Conservation (phyloP, 2,888 invertebrate species). For the Apamea epomidion region DNA sequence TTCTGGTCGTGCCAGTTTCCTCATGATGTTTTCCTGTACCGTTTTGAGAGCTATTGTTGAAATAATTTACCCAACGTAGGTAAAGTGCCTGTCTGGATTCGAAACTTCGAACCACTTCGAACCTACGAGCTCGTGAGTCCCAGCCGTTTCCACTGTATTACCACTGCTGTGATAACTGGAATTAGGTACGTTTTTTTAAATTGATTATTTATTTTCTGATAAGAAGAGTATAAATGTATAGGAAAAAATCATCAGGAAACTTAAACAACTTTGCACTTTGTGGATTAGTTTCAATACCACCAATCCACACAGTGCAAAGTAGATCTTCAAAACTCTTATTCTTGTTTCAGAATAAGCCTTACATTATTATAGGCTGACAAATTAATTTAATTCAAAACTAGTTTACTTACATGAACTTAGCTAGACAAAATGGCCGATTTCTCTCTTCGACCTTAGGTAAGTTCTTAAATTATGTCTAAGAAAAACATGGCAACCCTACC, state of each 20-base stretch:
- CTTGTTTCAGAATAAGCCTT: background rate
- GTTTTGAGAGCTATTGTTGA: background rate
- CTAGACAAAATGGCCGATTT: background rate
- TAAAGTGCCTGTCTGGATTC: background rate
- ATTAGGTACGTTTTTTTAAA: background rate
- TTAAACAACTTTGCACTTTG: background rate
- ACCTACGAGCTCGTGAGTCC: background rate
- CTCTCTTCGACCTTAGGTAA: background rate
- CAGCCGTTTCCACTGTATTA: background rate
- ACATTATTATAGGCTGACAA: background rate
- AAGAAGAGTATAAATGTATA: too few relatives aligned
- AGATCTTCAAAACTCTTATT: background rate
- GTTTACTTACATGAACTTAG: background rate
- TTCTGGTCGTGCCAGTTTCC: background rate
- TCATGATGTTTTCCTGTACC: too few relatives aligned
- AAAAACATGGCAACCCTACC: constrained; percentile 40
- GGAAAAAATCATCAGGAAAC: background rate
- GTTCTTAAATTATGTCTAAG: background rate
- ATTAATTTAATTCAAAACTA: background rate
- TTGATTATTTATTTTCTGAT: background rate
- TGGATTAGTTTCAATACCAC: background rate
- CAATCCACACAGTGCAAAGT: background rate
- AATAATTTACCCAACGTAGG: background rate
- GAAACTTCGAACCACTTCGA: background rate
- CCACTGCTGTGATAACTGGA: background rate